Conservation (phyloP, 2,797 vertebrate genomes). For the Morus bassanus region DNA sequence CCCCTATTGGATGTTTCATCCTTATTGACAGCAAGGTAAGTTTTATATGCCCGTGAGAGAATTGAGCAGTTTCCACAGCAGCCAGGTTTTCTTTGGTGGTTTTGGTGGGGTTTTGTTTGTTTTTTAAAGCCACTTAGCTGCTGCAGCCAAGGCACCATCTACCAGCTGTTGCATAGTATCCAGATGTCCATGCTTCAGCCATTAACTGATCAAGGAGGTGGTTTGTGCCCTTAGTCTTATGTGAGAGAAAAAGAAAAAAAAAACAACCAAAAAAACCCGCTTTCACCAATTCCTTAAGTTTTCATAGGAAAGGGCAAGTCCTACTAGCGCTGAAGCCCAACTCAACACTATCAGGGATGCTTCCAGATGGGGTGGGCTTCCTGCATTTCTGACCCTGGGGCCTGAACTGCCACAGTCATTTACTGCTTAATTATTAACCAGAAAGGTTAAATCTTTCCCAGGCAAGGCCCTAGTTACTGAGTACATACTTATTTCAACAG, state of each 20-base stretch:
- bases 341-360: neutral
- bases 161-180: neutral
- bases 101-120: neutral
- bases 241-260: neutral
- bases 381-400: neutral
- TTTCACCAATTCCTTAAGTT: neutral
- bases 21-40: neutral
- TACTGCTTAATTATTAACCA: neutral
- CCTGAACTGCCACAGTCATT: neutral
- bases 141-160: neutral
- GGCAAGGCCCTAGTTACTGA: neutral
- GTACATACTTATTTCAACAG: neutral
- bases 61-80: neutral
- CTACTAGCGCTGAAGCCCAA: no score
- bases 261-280: no score
- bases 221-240: neutral
- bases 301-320: neutral
- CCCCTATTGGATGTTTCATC: neutral
- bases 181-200: neutral
- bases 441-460: neutral
- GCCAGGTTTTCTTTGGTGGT: neutral
- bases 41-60: neutral
- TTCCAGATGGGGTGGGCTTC: neutral
- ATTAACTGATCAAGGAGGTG: neutral
- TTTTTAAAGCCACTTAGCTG: neutral